Percentiles rank a stretch among this genome's conserved stretches.
phyloP scores from a whole-genome alignment of 1,140 invertebrate genomes.

The Panagrolaimus sp. region DNA sequence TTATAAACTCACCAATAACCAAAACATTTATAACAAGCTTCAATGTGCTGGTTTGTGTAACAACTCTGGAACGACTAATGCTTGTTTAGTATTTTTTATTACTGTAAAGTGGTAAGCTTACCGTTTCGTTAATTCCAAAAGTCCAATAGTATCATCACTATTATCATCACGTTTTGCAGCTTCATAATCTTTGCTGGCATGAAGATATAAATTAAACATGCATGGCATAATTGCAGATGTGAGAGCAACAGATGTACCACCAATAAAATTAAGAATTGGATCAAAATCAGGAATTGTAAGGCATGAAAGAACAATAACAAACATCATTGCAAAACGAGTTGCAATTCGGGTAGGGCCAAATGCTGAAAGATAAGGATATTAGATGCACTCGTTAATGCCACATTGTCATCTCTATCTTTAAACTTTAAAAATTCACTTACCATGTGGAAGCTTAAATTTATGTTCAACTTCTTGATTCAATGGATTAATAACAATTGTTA shows the following conservation, averaged over 20 bases:
- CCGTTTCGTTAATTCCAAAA: slow-evolving; percentile 9
- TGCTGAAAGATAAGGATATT: slow-evolving; percentile 16
- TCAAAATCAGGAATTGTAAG: slow-evolving; percentile 35
- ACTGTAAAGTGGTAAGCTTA: slow-evolving; percentile 15
- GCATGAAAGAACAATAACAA: slow-evolving; percentile 27
- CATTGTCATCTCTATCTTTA: too few relatives aligned
- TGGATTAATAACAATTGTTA: slow-evolving; percentile 41
- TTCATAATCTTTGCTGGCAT: slow-evolving; percentile 22
- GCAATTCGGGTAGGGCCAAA: slow-evolving; percentile 30
- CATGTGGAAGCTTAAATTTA: slow-evolving; percentile 34
- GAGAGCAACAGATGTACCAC: slow-evolving; percentile 28
- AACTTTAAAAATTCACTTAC: too few relatives aligned
- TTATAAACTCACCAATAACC: slow-evolving; percentile 29
- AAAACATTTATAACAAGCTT: slow-evolving; percentile 15
- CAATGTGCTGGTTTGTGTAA: slow-evolving; percentile 2
- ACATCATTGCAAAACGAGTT: slow-evolving; percentile 26
- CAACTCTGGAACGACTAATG: slow-evolving; percentile 16
- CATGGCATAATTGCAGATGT: slow-evolving; percentile 43
- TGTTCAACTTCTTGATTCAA: slow-evolving; percentile 43
- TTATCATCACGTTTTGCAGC: neutral
- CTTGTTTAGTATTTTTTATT: neutral
- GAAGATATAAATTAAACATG: slow-evolving; percentile 37
- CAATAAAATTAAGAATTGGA: slow-evolving; percentile 33
- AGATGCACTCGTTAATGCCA: too few relatives aligned
- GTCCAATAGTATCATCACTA: slow-evolving; percentile 4